phyloP scores from a whole-genome alignment of 2,888 invertebrate genomes.

The Proisotoma minuta region DNA sequence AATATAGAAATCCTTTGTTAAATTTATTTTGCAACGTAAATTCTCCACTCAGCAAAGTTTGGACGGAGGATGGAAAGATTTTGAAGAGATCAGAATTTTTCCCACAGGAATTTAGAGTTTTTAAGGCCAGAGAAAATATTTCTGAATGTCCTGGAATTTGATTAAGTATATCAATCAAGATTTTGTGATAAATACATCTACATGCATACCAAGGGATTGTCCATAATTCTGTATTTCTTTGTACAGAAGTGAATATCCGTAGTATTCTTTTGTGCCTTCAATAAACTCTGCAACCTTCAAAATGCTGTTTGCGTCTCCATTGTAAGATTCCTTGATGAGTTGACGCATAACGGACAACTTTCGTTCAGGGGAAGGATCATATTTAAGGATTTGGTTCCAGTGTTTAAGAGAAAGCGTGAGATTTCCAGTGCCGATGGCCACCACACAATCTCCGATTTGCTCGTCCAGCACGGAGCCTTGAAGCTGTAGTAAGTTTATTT shows the following conservation, averaged over 20 bases:
- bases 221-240: slow-evolving; percentile 30
- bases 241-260: slow-evolving; percentile 31
- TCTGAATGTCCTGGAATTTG: neutral
- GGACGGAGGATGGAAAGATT: slow-evolving; percentile 34
- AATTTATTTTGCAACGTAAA: slow-evolving; percentile 35
- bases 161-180: neutral
- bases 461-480: slow-evolving; percentile 39
- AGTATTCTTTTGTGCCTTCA: slow-evolving; percentile 26
- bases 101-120: slow-evolving; percentile 28
- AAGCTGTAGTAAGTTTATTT: slow-evolving; percentile 17
- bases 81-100: slow-evolving; percentile 26
- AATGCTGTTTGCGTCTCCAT: slow-evolving; percentile 31
- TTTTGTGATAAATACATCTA: slow-evolving; percentile 30
- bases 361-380: slow-evolving; percentile 27
- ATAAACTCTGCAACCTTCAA: slow-evolving; percentile 32
- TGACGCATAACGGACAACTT: slow-evolving; percentile 24
- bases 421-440: slow-evolving; percentile 34
- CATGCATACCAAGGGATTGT: slow-evolving; percentile 14
- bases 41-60: slow-evolving; percentile 23
- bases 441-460: slow-evolving; percentile 29
- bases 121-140: slow-evolving; percentile 29
- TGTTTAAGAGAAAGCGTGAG: slow-evolving; percentile 33
- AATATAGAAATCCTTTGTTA: slow-evolving; percentile 38
- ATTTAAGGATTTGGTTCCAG: slow-evolving; percentile 37
- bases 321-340: slow-evolving; percentile 31